Conservation (phyloP, 1,140 invertebrate genomes). For the Daktulosphaira vitifoliae region DNA sequence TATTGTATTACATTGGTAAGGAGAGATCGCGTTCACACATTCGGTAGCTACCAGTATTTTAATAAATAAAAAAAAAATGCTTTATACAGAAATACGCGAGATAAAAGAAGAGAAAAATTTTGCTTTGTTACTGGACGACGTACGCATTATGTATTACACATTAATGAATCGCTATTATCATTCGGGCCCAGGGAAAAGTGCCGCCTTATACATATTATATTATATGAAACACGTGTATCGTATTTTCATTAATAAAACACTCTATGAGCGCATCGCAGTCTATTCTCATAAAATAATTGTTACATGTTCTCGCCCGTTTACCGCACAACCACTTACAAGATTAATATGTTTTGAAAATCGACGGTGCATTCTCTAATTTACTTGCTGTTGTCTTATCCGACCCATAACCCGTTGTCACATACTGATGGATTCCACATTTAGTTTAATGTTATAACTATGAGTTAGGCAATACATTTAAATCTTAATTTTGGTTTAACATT, state of each 20-base stretch:
- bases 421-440: too few species aligned
- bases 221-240: constrained; percentile 2
- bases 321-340: neutral
- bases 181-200: neutral
- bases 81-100: too few species aligned
- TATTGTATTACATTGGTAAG: neutral
- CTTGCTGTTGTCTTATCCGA: too few species aligned
- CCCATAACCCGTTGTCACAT: too few species aligned
- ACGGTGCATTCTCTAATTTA: neutral
- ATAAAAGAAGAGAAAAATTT: neutral
- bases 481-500: too few species aligned
- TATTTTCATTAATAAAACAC: constrained; percentile 31
- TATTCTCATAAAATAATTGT: constrained; percentile 16
- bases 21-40: constrained; percentile 21
- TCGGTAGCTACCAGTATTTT: constrained; percentile 25
- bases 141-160: neutral
- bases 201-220: neutral
- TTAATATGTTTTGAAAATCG: constrained; percentile 31
- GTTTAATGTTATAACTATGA: too few species aligned
- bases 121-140: neutral
- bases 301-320: too few species aligned
- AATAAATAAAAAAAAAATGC: neutral
- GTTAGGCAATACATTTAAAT: too few species aligned
- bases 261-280: neutral
- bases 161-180: constrained; percentile 27